Evolutionary conservation across 1,140 invertebrate species (phyloP), one percentile per base, ranked within the genome.

Genomic region (Aleiodes sp.): DNA sequence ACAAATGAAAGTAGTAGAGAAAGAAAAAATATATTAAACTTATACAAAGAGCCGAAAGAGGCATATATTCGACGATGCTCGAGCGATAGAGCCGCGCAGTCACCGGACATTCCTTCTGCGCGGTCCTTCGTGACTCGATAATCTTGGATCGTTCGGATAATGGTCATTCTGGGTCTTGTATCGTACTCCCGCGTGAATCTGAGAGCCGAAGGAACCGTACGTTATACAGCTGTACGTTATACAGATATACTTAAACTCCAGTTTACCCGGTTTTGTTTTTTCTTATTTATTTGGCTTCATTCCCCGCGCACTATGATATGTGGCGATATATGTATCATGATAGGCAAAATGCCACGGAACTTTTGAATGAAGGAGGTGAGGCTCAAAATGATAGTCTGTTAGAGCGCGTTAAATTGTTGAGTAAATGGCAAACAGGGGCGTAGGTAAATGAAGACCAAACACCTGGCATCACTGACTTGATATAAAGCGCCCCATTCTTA

Each of bases 331-430:
- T n/a, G n/a, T n/a, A n/a, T n/a, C n/a, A n/a, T 19, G 14, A 46
- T 46, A 4, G 16, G 41, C 19, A 52, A 24, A 52, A 52, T 52
- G 46, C 21, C 16, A 21, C 8, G 1, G 21, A 21, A 10, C 12
- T 52, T 52, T 24, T 52, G 46, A 52, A 76, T 76, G 74, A 76
- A 68, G 71, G 70, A 71, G 68, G 69, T 71, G 70, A 71, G 57
- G 31, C 46, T 52, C 12, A 71, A 70, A 78, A 78, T 78, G 78
- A 78, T 75, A 76, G 71, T 75, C 74, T 76, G 75, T 76, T 75
- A 46, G 68, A 14, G 71, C 70, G 76, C 73, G 77, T 68, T 78
- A 78, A 78, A 78, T 63, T 76, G 66, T 63, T 46, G 71, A 78
- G 78, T 73, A 61, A 78, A 78, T 76, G 75, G 66, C 57, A 35